These are phyloP conservation scores for Gadus macrocephalus DNA, from an alignment of 2,113 vertebrate species.

Conservation along the genomic window DNA sequence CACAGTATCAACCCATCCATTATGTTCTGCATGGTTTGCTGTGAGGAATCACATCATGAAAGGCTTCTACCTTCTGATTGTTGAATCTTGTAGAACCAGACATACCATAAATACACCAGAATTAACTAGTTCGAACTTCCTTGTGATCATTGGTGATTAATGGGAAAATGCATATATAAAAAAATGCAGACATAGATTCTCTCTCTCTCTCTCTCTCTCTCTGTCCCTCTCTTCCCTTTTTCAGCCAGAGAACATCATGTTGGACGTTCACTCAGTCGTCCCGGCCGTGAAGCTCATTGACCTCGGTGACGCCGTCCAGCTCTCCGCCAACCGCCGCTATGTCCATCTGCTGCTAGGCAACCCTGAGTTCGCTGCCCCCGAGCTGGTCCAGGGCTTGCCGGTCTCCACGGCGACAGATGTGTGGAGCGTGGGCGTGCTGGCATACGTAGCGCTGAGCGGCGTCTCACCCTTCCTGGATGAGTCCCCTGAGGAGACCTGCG, in stretches of 20 bases:
- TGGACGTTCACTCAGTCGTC: conserved; percentile 83
- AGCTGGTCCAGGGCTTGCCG: conserved; percentile 90
- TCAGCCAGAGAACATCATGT: conserved; percentile 95
- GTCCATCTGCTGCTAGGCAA: conserved; percentile 91
- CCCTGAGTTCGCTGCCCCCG: conserved; percentile 92
- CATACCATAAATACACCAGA: no score
- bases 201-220: background rate
- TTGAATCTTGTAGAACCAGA: no score
- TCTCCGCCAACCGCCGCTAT: conserved; percentile 84
- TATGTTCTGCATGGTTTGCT: no score
- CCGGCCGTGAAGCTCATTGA: conserved; percentile 91
- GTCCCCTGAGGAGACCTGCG: conserved; percentile 93
- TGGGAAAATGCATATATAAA: background rate
- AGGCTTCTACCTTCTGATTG: no score
- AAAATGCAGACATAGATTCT: background rate
- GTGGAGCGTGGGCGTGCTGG: conserved; percentile 92
- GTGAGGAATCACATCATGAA: no score
- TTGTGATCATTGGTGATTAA: no score
- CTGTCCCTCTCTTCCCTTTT: conserved; percentile 3
- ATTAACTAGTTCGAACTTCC: no score
- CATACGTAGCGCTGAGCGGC: conserved; percentile 91
- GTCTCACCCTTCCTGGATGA: conserved; percentile 97
- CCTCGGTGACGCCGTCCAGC: conserved; percentile 90
- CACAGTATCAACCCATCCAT: no score
- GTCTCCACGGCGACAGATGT: conserved; percentile 89